Percentiles rank a stretch among this genome's conserved stretches.
Conservation (phyloP, 2,797 vertebrate genomes). For the Eupleurogrammus muticus region DNA sequence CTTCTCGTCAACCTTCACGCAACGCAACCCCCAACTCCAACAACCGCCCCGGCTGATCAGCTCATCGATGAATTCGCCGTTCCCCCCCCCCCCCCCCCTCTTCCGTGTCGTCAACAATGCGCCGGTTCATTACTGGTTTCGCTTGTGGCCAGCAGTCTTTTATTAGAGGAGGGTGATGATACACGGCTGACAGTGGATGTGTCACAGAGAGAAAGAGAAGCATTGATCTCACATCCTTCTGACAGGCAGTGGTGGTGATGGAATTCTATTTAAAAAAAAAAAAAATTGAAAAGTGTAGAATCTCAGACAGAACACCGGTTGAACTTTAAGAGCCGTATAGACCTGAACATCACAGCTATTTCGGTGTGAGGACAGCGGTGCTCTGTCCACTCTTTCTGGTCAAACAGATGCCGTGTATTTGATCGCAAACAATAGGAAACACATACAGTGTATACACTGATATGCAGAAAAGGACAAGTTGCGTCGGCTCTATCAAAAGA, state of each 20-base stretch:
- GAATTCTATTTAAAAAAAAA: constrained; percentile 13
- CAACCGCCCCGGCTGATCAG: no score
- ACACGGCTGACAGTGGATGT: constrained; percentile 15
- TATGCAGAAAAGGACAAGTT: background rate
- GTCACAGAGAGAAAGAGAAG: constrained; percentile 37
- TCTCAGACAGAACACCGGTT: constrained; percentile 6
- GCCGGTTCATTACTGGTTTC: background rate
- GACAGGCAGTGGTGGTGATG: constrained; percentile 14
- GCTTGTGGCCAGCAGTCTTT: constrained; percentile 2
- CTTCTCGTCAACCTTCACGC: constrained; percentile 4
- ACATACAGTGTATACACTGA: background rate
- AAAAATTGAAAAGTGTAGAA: constrained; percentile 4
- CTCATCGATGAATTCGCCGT: background rate
- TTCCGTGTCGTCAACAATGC: background rate
- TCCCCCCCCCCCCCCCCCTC: no score
- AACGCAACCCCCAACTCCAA: background rate
- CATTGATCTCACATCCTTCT: constrained; percentile 58
- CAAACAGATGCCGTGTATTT: background rate
- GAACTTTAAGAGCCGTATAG: constrained; percentile 15
- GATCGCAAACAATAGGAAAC: background rate
- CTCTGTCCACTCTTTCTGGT: constrained; percentile 1
- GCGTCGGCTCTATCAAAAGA: background rate
- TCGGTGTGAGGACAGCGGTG: constrained; percentile 4
- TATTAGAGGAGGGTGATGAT: constrained; percentile 5
- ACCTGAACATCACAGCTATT: no score